phyloP scores from a whole-genome alignment of 2,888 invertebrate genomes.

The Patella pellucida region DNA sequence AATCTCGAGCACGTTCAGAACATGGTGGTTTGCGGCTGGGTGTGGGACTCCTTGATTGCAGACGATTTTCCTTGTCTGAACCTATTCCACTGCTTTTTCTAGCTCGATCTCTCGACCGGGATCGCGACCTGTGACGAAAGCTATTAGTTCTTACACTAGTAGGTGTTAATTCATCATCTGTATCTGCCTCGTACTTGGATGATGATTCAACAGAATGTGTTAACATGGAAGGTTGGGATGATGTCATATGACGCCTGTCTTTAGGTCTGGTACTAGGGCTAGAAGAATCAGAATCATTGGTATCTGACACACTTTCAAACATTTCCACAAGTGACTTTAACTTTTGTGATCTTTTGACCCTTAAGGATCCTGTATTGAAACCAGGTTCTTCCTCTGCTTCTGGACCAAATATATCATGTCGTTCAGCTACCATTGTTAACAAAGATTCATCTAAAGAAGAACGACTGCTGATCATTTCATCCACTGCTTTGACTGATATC shows the following conservation, averaged over 20 bases:
- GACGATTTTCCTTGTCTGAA: conserved; percentile 16
- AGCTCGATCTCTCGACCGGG: conserved; percentile 19
- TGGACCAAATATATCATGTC: conserved; percentile 42
- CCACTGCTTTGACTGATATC: conserved; percentile 18
- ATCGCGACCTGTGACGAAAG: not conserved
- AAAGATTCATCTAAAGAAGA: conserved; percentile 59
- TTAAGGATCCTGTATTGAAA: conserved; percentile 53
- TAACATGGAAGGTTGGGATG: conserved; percentile 20
- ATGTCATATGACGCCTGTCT: conserved; percentile 26
- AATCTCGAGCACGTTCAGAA: conserved; percentile 12
- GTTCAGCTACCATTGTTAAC: conserved; percentile 52
- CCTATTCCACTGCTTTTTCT: conserved; percentile 16
- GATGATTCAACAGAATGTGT: conserved; percentile 17
- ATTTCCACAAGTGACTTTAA: conserved; percentile 56
- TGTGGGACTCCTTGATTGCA: conserved; percentile 20
- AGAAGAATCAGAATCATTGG: conserved; percentile 39
- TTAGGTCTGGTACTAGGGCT: conserved; percentile 23
- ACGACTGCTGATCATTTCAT: conserved; percentile 45
- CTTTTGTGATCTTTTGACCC: conserved; percentile 53
- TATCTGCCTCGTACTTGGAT: conserved; percentile 18
- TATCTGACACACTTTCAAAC: conserved; percentile 53
- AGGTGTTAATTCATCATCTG: conserved; percentile 28
- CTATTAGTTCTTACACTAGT: conserved; percentile 3
- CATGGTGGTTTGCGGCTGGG: conserved; percentile 18
- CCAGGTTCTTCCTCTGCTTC: conserved; percentile 32